These are phyloP conservation scores for Melipona beecheii DNA, from an alignment of 2,888 invertebrate species.

Conservation along the genomic window DNA sequence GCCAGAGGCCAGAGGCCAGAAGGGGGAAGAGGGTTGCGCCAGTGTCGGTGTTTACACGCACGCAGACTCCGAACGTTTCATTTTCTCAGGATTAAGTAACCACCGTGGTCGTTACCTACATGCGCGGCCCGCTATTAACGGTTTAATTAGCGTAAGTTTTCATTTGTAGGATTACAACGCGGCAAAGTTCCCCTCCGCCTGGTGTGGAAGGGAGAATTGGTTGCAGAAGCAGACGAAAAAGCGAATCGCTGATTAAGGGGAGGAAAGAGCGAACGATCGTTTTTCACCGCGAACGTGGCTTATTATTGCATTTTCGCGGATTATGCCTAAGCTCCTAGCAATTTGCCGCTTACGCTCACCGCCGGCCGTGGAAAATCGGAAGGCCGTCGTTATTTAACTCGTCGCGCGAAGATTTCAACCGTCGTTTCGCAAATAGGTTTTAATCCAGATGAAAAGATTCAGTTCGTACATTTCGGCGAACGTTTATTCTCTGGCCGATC, in stretches of 20 bases:
- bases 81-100: conserved; percentile 83
- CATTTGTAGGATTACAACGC: conserved; percentile 80
- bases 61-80: conserved; percentile 77
- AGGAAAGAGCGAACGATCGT: conserved; percentile 58
- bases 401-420: conserved; percentile 23
- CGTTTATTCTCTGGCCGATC: background rate
- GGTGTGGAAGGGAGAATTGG: background rate
- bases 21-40: conserved; percentile 1
- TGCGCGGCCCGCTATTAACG: conserved; percentile 81
- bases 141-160: conserved; percentile 84
- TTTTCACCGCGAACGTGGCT: conserved; percentile 74
- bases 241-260: conserved; percentile 32
- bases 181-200: conserved; percentile 3
- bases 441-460: background rate
- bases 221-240: conserved; percentile 36
- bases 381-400: conserved; percentile 44
- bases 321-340: conserved; percentile 71
- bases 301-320: conserved; percentile 77
- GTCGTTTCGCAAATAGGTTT: background rate
- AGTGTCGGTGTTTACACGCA: conserved; percentile 70
- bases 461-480: background rate
- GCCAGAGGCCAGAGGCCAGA: background rate
- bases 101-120: conserved; percentile 78
- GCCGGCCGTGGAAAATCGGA: conserved; percentile 34
- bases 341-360: conserved; percentile 72